These are phyloP conservation scores for Cynodonichthys magdalenae DNA, from an alignment of 2,797 vertebrate species.

Conservation along the genomic window DNA sequence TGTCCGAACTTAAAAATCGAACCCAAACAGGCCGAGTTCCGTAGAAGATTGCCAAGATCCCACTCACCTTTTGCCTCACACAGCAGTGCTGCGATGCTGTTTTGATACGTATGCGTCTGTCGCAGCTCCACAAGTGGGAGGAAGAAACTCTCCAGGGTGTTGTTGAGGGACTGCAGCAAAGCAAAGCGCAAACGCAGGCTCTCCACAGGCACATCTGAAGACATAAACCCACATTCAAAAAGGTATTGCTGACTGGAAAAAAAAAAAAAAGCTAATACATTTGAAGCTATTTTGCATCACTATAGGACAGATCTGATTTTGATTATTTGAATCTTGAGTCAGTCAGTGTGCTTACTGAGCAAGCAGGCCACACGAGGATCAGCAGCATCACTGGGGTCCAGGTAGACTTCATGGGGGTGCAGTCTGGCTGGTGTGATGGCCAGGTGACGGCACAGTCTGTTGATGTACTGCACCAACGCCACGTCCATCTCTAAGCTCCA, in stretches of 20 bases:
- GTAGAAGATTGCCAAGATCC: background rate
- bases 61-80: constrained; percentile 92
- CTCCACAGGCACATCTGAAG: constrained; percentile 90
- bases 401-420: constrained; percentile 95
- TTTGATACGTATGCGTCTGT: constrained; percentile 87
- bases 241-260: background rate
- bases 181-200: constrained; percentile 94
- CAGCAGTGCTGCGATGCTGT: constrained; percentile 90
- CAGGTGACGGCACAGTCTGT: constrained; percentile 94
- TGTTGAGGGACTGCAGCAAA: constrained; percentile 96
- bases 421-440: constrained; percentile 95
- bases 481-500: constrained; percentile 97
- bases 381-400: constrained; percentile 88
- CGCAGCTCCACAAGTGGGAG: constrained; percentile 94
- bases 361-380: constrained; percentile 91
- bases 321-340: background rate
- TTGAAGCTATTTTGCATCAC: background rate
- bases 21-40: background rate
- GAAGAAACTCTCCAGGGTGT: constrained; percentile 95
- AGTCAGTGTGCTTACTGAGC: constrained; percentile 79
- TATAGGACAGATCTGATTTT: background rate
- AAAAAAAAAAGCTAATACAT: background rate
- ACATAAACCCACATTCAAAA: constrained; percentile 8
- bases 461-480: constrained; percentile 92
- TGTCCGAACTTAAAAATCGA: no score